Base-by-base conservation (phyloP, 2,888 invertebrate genomes). In the Pemphredon lugubris region DNA sequence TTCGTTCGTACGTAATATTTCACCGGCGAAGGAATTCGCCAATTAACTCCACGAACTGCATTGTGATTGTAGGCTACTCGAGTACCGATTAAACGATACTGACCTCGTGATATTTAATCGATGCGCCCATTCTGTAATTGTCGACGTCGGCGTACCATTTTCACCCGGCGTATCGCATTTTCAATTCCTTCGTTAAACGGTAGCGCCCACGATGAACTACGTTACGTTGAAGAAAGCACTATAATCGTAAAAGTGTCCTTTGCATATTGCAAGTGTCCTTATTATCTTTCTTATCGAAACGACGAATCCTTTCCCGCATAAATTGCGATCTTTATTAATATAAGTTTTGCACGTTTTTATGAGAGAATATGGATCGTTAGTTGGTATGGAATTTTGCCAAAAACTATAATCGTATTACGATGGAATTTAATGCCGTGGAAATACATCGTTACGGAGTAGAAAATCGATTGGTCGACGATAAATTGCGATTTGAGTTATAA, bases 41-140 rank as follows among this genome's bases (percentile, higher is more conserved):
- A 73, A 79, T 79, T 79, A 79, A 78, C 71, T 71, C 55, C 57
- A 59, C 64, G 73, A 64, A 78, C 68, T 44, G 51, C 68, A 34
- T 54, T 37, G 75, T 79, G 77, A 79, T 79, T 78, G 79, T 76
- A 67, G 60, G 50, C 51, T 60, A 59, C 51, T 61, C 51, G 63
- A 72, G 37, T 50, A 45, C 45, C 69, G 68, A 76, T 73, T 73
- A 65, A 45, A 66, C 61, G 71, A 68, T 60, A 47, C 42, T 50
- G 47, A 42, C 48, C 20, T 44, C 20, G 16, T 21, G 60, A 66
- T 71, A 73, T 78, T 75, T 75, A 75, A 78, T 72, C 66, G 64
- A 70, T 71, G 23, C 47, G n/a, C 71, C 47, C 34, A 44, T 50
- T 53, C 26, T 34, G 11, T 34, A 34, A 34, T 11, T 9, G 34